phyloP scores from a whole-genome alignment of 2,888 invertebrate species.

The Halictus quadricinctus region DNA sequence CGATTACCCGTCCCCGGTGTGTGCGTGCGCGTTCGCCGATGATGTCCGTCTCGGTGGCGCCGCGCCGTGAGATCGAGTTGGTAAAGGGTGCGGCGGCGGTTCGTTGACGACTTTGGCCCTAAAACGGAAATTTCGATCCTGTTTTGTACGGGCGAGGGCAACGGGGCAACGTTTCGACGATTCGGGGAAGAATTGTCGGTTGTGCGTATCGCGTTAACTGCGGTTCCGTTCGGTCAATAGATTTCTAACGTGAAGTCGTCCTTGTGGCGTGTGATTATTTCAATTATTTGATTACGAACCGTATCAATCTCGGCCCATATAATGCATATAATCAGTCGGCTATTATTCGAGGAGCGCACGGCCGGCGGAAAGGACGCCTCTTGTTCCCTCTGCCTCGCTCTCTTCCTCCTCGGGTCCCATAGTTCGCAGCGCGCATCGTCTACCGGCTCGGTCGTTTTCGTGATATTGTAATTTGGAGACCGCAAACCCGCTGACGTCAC shows the following conservation, averaged over 20 bases:
- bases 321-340: conserved; percentile 78
- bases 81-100: conserved; percentile 25
- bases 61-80: conserved; percentile 54
- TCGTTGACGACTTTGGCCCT: background rate
- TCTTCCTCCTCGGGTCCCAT: conserved; percentile 36
- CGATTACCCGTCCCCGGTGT: background rate
- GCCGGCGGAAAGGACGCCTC: conserved; percentile 52
- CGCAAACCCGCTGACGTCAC: conserved; percentile 75
- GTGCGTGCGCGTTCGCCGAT: conserved; percentile 36
- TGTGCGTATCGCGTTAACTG: conserved; percentile 22
- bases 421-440: conserved; percentile 29
- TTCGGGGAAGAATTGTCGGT: background rate
- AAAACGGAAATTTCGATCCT: background rate
- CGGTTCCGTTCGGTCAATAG: conserved; percentile 34
- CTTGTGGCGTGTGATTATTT: conserved; percentile 78
- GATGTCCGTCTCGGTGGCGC: conserved; percentile 61
- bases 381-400: conserved; percentile 29
- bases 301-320: conserved; percentile 76
- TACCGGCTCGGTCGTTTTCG: conserved; percentile 71
- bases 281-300: conserved; percentile 80
- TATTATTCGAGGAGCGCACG: conserved; percentile 70
- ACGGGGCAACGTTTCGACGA: background rate
- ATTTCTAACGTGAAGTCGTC: conserved; percentile 57
- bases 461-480: conserved; percentile 79
- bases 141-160: background rate